Evolutionary conservation across 2,113 vertebrate species (phyloP).

Genomic region (Thamnophis sirtalis): DNA sequence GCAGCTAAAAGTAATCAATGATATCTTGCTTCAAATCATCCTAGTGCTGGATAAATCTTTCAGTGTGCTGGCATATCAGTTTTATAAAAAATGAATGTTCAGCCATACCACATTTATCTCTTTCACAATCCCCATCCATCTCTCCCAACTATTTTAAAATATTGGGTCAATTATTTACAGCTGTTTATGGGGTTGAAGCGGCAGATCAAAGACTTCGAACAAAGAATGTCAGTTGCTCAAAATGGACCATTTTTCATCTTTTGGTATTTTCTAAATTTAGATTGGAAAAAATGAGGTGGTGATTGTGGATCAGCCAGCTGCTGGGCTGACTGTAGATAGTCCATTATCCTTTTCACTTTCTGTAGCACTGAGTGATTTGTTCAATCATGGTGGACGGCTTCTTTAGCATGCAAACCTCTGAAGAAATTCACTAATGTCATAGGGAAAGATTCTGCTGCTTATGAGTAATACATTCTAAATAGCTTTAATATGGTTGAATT

Average conservation of each 20-base stretch:
- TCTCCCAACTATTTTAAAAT: slow-evolving; percentile 10
- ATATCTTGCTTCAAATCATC: slow-evolving; percentile 1
- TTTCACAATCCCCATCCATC: slow-evolving; percentile 14
- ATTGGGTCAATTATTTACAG: slow-evolving; percentile 6
- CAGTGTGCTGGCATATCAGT: neutral
- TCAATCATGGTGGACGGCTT: neutral
- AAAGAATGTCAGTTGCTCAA: neutral
- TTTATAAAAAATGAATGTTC: slow-evolving; percentile 10
- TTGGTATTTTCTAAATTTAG: neutral
- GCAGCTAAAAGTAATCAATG: neutral
- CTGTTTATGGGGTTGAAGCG: neutral
- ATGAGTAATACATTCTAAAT: neutral
- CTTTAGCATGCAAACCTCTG: neutral
- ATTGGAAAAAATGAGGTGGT: neutral
- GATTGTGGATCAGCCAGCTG: neutral
- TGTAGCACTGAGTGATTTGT: neutral
- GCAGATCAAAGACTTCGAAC: neutral
- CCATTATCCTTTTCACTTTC: neutral
- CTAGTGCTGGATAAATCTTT: neutral
- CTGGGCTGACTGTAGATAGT: neutral
- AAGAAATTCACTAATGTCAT: neutral
- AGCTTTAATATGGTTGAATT: neutral
- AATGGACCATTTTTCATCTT: neutral
- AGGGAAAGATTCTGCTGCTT: neutral
- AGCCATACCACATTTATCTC: neutral